Base-by-base conservation (phyloP, 2,888 invertebrate genomes). In the Leucoma salicis region DNA sequence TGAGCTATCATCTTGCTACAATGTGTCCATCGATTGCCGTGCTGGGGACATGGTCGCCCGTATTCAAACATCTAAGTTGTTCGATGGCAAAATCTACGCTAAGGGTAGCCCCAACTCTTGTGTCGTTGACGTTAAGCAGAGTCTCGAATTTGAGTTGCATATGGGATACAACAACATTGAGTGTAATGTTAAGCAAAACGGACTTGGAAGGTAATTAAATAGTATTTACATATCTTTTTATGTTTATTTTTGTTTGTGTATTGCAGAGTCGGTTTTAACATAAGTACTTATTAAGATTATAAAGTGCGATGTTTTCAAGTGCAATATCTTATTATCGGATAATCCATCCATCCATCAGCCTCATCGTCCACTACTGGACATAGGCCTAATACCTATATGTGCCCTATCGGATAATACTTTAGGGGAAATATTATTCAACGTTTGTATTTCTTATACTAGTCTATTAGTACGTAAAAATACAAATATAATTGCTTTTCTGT, bases 81-180 rank as follows among this genome's bases (percentile, higher is more conserved):
- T 97, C 90, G 96, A 96, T 77, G 97, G 97, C 56, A 97, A 97
- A 87, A 95, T 98, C 57, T 98, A 98, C 86, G 97, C 97, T 48
- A 97, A 97, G 81, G 96, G 97, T 49, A 96, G 96, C 59, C 97
- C 97, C 38, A 97, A 96, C 82, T 96, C 96, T 15, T 98, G 97
- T 79, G 95, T 97, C 28, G 93, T 95, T 55, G 97, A 97, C 76
- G 95, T 98, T 39, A 94, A 95, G 68, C 95, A 94, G 69, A 94
- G 96, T 51, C 88, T 97, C 48, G 96, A 97, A 82, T 98, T 98
- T 76, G 96, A 97, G 79, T 90, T 98, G 58, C 94, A 94, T 63
- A 97, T 98, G 96, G 95, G 95, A 37, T 97, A 97, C 87, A 96
- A 95, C 77, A 96, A 97, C 77, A 91, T 97, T 51, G 97, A 97